These are phyloP conservation scores for Temnothorax ravouxi DNA, from an alignment of 2,888 invertebrate genomes.

Conservation along the genomic window DNA sequence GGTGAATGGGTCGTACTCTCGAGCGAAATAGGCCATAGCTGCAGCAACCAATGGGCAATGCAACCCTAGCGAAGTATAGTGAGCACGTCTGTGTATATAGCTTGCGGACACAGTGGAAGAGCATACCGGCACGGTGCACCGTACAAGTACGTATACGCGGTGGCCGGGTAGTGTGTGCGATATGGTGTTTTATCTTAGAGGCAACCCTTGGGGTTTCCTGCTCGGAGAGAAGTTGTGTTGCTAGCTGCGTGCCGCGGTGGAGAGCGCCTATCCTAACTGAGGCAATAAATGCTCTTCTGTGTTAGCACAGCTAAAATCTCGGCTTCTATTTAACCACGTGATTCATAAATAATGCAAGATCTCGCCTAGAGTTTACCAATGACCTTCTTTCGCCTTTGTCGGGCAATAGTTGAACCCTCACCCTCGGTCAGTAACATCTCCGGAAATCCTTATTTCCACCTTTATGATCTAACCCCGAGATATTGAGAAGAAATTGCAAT, in stretches of 20 bases:
- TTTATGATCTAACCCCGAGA: background rate
- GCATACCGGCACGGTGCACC: conserved; percentile 30
- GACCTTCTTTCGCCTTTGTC: conserved; percentile 3
- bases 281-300: conserved; percentile 79
- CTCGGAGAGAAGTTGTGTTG: conserved; percentile 68
- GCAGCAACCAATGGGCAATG: conserved; percentile 78
- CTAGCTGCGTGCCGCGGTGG: conserved; percentile 76
- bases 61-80: conserved; percentile 71
- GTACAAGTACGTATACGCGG: conserved; percentile 39
- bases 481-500: background rate
- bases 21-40: conserved; percentile 79
- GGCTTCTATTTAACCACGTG: conserved; percentile 80
- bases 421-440: background rate
- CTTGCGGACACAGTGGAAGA: conserved; percentile 38
- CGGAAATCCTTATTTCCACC: background rate
- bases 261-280: conserved; percentile 77
- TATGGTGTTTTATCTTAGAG: conserved; percentile 73
- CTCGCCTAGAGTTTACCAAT: conserved; percentile 35
- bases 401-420: background rate
- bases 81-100: conserved; percentile 63
- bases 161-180: conserved; percentile 67
- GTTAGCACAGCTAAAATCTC: conserved; percentile 81
- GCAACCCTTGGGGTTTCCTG: conserved; percentile 62
- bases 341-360: conserved; percentile 82
- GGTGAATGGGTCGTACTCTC: conserved; percentile 78